phyloP scores from a whole-genome alignment of 2,888 invertebrate genomes.

The Epinotia demarniana region DNA sequence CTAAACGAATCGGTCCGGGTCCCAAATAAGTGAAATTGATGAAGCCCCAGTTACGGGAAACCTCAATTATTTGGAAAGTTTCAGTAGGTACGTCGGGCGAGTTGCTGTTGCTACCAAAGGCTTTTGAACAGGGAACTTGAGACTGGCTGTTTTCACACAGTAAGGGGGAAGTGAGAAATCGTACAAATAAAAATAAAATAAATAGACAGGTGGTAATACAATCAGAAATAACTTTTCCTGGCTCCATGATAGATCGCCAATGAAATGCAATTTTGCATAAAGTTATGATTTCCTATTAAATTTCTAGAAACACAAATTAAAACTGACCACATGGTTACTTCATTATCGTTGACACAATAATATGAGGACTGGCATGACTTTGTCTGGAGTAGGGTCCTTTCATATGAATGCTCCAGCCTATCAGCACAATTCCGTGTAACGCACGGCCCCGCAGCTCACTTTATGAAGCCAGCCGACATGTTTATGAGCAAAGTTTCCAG shows the following conservation, averaged over 20 bases:
- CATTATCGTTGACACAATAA: too few relatives aligned
- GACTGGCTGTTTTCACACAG: slow-evolving; percentile 28
- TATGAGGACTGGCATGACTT: too few relatives aligned
- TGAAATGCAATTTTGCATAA: too few relatives aligned
- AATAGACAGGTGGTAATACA: too few relatives aligned
- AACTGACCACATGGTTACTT: too few relatives aligned
- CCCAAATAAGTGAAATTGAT: slow-evolving; percentile 39
- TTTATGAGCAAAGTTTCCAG: slow-evolving; percentile 72
- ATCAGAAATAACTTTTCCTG: too few relatives aligned
- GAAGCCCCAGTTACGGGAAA: slow-evolving; percentile 36
- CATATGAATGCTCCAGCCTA: too few relatives aligned
- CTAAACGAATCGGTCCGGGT: slow-evolving; percentile 14
- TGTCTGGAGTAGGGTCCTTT: too few relatives aligned
- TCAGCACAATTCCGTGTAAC: slow-evolving; percentile 50
- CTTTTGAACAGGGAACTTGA: slow-evolving; percentile 48
- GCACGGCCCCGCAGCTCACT: slow-evolving; percentile 54
- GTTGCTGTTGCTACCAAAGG: slow-evolving; percentile 45
- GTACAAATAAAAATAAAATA: too few relatives aligned
- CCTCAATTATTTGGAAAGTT: slow-evolving; percentile 50
- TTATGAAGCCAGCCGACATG: slow-evolving; percentile 65
- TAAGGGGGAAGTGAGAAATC: background rate
- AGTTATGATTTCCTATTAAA: too few relatives aligned
- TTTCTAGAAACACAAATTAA: too few relatives aligned
- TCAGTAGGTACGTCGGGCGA: slow-evolving; percentile 50
- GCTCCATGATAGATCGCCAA: too few relatives aligned